phyloP scores from a whole-genome alignment of 2,797 vertebrate genomes.

The Rousettus madagascariensis region DNA sequence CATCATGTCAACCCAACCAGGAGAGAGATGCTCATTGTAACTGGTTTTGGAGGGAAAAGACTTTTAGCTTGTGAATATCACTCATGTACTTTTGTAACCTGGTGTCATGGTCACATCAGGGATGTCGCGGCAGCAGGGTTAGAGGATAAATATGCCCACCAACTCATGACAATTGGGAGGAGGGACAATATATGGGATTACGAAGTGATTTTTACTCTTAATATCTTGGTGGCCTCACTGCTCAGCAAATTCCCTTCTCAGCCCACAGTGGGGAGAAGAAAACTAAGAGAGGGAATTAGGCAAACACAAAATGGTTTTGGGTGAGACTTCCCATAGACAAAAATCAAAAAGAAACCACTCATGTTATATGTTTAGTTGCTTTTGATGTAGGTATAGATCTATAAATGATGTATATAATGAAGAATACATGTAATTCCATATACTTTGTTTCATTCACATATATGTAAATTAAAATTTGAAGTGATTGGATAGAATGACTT shows the following conservation, averaged over 20 bases:
- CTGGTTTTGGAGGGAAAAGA: background rate
- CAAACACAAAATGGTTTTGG: background rate
- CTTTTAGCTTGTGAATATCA: conserved; percentile 5
- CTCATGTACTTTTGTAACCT: background rate
- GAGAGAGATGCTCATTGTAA: background rate
- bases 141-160: background rate
- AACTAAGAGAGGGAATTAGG: background rate
- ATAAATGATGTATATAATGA: background rate
- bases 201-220: conserved; percentile 23
- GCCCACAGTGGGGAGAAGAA: background rate
- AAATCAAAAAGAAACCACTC: background rate
- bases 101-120: background rate
- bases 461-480: conserved; percentile 35
- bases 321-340: background rate
- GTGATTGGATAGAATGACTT: background rate
- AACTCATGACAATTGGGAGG: background rate
- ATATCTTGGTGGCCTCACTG: background rate
- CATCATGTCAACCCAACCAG: background rate
- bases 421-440: background rate
- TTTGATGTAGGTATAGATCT: background rate
- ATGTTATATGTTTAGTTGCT: background rate
- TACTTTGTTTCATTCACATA: conserved; percentile 7
- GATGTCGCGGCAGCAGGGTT: background rate
- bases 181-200: background rate
- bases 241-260: background rate